phyloP scores from a whole-genome alignment of 2,888 invertebrate species.

The Leucania comma region DNA sequence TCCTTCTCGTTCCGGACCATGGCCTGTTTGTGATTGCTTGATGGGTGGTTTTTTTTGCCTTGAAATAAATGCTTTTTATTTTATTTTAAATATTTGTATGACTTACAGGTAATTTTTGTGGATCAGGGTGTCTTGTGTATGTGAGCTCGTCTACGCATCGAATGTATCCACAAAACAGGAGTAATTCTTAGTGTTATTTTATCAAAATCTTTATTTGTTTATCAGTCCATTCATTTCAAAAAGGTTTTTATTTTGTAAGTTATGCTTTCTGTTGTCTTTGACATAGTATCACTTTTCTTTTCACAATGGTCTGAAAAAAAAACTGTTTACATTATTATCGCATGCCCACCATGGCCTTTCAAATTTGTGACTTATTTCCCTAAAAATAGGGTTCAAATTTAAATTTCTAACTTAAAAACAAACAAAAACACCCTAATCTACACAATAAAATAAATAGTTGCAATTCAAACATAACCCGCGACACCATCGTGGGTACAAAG shows the following conservation, averaged over 20 bases:
- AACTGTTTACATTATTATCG: neutral
- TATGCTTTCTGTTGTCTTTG: neutral
- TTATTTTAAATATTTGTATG: too few species aligned
- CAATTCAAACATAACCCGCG: conserved; percentile 47
- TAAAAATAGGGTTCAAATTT: neutral
- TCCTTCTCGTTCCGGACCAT: too few species aligned
- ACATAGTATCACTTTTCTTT: too few species aligned
- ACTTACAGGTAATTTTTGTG: too few species aligned
- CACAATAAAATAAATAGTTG: conserved; percentile 33
- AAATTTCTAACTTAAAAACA: too few species aligned
- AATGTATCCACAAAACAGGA: too few species aligned
- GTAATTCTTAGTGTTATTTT: too few species aligned
- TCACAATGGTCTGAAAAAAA: neutral
- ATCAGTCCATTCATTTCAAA: neutral
- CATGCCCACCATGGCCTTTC: neutral
- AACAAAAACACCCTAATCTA: conserved; percentile 7
- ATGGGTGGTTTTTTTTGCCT: too few species aligned
- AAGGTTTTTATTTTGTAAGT: neutral
- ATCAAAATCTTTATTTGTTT: neutral
- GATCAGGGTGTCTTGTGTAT: too few species aligned
- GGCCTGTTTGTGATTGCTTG: too few species aligned
- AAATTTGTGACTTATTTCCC: neutral
- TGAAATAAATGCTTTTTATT: too few species aligned
- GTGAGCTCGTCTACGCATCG: too few species aligned
- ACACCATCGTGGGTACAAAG: conserved; percentile 73